Evolutionary conservation across 1,140 invertebrate species (phyloP).

Genomic region (Maconellicoccus hirsutus): DNA sequence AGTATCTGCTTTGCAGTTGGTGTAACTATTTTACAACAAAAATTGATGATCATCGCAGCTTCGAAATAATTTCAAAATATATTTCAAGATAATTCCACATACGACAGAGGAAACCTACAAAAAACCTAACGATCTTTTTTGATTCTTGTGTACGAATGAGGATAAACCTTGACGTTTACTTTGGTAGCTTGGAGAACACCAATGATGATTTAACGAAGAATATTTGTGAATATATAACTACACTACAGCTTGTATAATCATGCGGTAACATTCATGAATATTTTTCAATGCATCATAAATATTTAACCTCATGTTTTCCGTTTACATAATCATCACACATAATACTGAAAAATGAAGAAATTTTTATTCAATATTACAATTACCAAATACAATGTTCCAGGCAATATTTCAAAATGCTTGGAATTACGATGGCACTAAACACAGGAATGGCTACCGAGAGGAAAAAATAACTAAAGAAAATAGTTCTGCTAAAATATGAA

Average conservation of each 20-base stretch:
- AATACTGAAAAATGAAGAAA: neutral
- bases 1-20: too few species aligned
- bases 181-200: too few species aligned
- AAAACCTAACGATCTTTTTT: too few species aligned
- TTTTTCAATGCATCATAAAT: neutral
- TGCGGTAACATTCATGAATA: neutral
- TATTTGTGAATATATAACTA: too few species aligned
- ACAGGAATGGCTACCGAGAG: neutral
- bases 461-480: neutral
- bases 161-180: too few species aligned
- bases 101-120: too few species aligned
- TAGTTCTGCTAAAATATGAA: neutral
- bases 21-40: too few species aligned
- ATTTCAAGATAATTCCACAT: too few species aligned
- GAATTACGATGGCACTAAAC: neutral
- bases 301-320: neutral
- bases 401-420: neutral
- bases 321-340: neutral
- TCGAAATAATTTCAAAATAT: too few species aligned
- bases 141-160: too few species aligned
- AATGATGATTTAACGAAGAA: too few species aligned
- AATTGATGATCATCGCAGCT: too few species aligned
- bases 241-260: neutral
- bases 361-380: constrained; percentile 9
- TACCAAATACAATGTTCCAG: neutral